Base-by-base conservation (phyloP, 2,797 vertebrate species). In the Helarctos malayanus region DNA sequence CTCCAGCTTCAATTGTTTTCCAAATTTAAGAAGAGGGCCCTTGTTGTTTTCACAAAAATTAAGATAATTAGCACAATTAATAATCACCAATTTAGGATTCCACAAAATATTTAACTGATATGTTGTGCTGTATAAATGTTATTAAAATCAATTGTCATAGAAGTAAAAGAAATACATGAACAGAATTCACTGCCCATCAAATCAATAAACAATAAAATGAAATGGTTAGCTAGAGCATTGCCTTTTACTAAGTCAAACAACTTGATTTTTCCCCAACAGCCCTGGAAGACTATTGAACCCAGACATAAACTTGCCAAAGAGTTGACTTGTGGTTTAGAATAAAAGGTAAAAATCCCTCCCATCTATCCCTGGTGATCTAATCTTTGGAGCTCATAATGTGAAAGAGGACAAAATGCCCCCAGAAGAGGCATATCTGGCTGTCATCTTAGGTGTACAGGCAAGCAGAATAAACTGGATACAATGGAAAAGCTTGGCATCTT, bases 371-470 rank as follows among this genome's bases (percentile, higher is more conserved):
- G 98, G 95, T 95, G 98, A 76, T 82, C 92, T 98, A 98, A 98
- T 92, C 97, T 98, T 98, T 97, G 94, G 97, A 98, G 96, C 96
- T 95, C 96, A 98, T 98, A 98, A 98, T 98, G 95, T 0, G 65
- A 98, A 98, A 98, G 94, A 97, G 97, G 98, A 98, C 97, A 96
- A 97, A 98, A 97, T 97, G 96, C 96, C 95, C 97, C 97, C 0
- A 54, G 98, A 98, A 98, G 97, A 98, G 96, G 96, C 96, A 91
- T 97, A 98, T 97, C 98, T 98, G 89, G 97, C 97, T 97, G 97
- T 98, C 97, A 98, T 98, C 73, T 98, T 97, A 85, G 76, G 29
- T 69, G 82, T 85, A 95, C 57, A 98, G 94, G 75, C 90, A 95
- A 97, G 89, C 52, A 97, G 38, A 94, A 73, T 93, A 96, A 96